These are phyloP conservation scores for Crotalus horridus DNA, from an alignment of 2,113 vertebrate genomes.

Conservation along the genomic window DNA sequence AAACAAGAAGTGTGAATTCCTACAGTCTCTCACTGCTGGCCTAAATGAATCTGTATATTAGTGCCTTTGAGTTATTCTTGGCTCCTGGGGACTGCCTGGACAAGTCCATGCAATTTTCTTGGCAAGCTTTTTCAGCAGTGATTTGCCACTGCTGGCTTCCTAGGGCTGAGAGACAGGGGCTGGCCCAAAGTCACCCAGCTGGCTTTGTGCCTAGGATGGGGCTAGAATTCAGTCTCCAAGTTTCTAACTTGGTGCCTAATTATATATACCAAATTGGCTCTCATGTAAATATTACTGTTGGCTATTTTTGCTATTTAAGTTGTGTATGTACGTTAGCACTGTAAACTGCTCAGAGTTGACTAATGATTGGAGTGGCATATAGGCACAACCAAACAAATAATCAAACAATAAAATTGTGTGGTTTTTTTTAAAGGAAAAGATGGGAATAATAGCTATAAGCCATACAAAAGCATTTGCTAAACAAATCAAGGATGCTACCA, in stretches of 20 bases:
- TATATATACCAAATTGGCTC: background rate
- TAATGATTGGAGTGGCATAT: background rate
- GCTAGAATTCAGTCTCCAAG: background rate
- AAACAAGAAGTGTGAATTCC: background rate
- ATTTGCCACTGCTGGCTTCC: background rate
- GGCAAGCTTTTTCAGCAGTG: background rate
- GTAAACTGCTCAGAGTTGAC: background rate
- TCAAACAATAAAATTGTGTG: background rate
- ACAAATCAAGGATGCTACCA: background rate
- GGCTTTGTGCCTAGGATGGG: background rate
- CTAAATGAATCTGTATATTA: background rate
- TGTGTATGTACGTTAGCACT: background rate
- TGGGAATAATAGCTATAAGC: background rate
- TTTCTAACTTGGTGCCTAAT: background rate
- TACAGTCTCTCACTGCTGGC: background rate
- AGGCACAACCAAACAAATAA: background rate
- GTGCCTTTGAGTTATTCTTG: background rate
- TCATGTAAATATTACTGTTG: background rate
- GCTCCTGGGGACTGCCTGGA: background rate
- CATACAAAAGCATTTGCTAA: background rate
- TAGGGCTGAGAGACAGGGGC: background rate
- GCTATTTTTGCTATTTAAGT: background rate
- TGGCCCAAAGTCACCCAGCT: background rate
- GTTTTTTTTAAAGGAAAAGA: background rate
- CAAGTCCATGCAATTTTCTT: background rate